Evolutionary conservation across 2,888 invertebrate genomes (phyloP).

Genomic region (Candidula unifasciata): DNA sequence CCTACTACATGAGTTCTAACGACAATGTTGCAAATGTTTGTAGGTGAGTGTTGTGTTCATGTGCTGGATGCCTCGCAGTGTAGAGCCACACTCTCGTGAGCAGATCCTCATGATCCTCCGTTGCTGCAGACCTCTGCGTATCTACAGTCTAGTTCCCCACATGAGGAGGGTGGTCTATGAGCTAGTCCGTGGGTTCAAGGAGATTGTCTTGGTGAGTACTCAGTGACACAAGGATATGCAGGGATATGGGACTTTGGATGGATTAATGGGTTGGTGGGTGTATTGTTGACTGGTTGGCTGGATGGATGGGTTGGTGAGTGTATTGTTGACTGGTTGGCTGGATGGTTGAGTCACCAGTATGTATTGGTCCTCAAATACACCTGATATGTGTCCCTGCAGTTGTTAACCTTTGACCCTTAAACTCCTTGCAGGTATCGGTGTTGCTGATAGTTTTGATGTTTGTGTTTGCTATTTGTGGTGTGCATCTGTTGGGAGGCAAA

Average conservation of each 20-base stretch:
- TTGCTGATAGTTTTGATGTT: conserved; percentile 97
- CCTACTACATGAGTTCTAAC: no score
- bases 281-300: not conserved
- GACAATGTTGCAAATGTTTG: not conserved
- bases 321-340: no score
- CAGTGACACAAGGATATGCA: not conserved
- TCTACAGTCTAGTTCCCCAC: conserved; percentile 98
- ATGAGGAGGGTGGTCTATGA: conserved; percentile 99
- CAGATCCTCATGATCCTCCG: conserved; percentile 97
- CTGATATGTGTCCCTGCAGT: no score
- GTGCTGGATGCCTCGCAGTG: conserved; percentile 87
- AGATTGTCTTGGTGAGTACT: conserved; percentile 90
- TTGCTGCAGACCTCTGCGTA: conserved; percentile 95
- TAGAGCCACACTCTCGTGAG: conserved; percentile 94
- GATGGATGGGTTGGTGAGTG: not conserved
- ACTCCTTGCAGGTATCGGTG: conserved; percentile 87
- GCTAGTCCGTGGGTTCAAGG: conserved; percentile 97
- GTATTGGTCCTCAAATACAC: no score
- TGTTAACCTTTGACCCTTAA: not conserved
- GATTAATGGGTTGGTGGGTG: no score
- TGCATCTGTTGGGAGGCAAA: conserved; percentile 97
- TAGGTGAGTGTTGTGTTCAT: conserved; percentile 96
- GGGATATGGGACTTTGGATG: no score
- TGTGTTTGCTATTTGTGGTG: conserved; percentile 99
- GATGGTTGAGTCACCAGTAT: no score